Base-by-base conservation (phyloP, 1,140 invertebrate species). In the Penaeus vannamei region DNA sequence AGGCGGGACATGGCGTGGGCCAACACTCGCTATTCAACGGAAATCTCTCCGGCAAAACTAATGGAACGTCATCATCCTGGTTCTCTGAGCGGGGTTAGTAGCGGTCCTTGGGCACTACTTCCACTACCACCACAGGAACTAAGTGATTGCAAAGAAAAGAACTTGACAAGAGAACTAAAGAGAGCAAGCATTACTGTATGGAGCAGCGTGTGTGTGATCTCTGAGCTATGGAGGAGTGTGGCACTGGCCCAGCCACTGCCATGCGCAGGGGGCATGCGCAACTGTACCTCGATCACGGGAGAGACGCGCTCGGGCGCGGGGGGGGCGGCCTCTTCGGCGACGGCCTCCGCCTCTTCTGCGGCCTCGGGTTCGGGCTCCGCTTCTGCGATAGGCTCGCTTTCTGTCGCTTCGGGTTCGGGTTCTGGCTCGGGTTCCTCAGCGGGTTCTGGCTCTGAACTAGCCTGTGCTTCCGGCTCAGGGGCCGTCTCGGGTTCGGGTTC, bases 221-320 rank as follows among this genome's bases (percentile, higher is more conserved):
- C 80, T 88, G 86, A 62, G 66, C 86, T 88, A 88, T n/a, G 66
- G 81, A 69, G 61, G 80, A 82, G 64, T 77, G 81, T 76, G 81
- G 64, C 53, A 42, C 82, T 88, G 86, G 86, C 86, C 80, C 86
- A 84, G 64, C 86, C 86, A 88, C 62, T 88, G 82, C 84, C 86
- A 88, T 88, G 81, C 80, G 86, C 81, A 17, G 66, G 81, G 83
- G 72, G 69, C 87, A 89, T 89, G 87, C 87, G 83, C 82, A 69
- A 89, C 87, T 81, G 46, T 89, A 89, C 87, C 87, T 89, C 87
- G n/a, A 26, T n/a, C 29, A 53, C 32, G 20, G 87, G 87, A 72
- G 61, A 59, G 29, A 77, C 60, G 46, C 53, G 76, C 23, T 12
- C 22, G 29, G 85, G 60, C 76, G 60, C 72, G 32, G 83, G 82